Evolutionary conservation across 2,888 invertebrate species (phyloP).

Genomic region (Agriopis leucophaearia): DNA sequence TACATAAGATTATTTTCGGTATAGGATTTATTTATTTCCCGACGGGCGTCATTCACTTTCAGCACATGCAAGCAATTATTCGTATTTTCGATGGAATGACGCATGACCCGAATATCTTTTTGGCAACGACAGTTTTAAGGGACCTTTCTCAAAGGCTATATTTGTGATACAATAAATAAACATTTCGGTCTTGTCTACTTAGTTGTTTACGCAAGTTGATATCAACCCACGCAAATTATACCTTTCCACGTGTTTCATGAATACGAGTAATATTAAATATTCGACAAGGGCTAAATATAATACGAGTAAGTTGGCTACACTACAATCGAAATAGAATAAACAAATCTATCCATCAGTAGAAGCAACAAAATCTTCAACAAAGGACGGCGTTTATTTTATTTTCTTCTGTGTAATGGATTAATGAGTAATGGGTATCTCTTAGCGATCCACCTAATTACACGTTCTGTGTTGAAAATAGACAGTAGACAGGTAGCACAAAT

Average conservation of each 20-base stretch:
- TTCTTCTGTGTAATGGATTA: neutral
- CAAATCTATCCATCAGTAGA: neutral
- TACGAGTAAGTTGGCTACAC: neutral
- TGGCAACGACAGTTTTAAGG: constrained; percentile 58
- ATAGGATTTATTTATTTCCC: constrained; percentile 73
- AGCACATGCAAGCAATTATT: constrained; percentile 79
- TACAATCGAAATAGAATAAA: neutral
- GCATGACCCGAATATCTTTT: constrained; percentile 74
- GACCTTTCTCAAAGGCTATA: constrained; percentile 43
- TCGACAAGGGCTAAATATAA: neutral
- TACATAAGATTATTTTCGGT: constrained; percentile 77
- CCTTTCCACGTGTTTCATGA: neutral
- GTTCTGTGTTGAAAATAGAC: constrained; percentile 28
- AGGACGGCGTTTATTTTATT: neutral
- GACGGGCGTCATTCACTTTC: constrained; percentile 73
- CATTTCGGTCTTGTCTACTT: constrained; percentile 5
- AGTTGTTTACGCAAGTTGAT: constrained; percentile 21
- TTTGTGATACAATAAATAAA: constrained; percentile 38
- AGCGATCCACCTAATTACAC: constrained; percentile 29
- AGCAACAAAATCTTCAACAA: neutral
- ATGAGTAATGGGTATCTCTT: constrained; percentile 19
- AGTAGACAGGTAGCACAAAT: neutral
- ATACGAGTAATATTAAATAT: constrained; percentile 7
- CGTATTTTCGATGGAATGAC: constrained; percentile 74
- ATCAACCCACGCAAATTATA: constrained; percentile 23